Conservation (phyloP, 2,113 vertebrate species). For the Pomatorhinus ruficollis region DNA sequence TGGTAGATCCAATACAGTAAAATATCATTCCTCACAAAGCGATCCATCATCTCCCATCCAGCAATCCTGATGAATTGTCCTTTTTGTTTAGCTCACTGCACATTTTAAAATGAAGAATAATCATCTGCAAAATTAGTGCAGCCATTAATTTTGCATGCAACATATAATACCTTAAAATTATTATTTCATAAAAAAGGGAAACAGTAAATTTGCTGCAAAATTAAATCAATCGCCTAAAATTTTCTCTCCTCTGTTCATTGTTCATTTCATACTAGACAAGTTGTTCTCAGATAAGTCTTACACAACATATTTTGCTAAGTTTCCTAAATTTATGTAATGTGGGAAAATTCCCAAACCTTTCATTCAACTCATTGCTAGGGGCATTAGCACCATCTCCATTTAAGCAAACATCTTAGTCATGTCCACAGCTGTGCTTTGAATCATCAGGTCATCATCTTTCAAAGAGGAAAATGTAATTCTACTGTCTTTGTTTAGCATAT, state of each 20-base stretch:
- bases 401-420: background rate
- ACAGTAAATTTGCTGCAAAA: background rate
- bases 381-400: background rate
- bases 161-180: background rate
- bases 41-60: background rate
- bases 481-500: background rate
- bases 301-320: background rate
- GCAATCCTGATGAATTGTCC: background rate
- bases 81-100: background rate
- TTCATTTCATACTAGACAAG: background rate
- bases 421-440: background rate
- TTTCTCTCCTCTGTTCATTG: background rate
- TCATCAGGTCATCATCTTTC: background rate
- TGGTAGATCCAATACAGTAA: background rate
- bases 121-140: background rate
- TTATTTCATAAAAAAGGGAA: background rate
- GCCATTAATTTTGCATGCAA: background rate
- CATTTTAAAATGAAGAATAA: background rate
- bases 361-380: background rate
- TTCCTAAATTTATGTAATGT: background rate
- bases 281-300: background rate
- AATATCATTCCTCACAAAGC: background rate
- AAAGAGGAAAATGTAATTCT: constrained; percentile 10
- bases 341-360: background rate
- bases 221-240: background rate